Evolutionary conservation across 2,888 invertebrate species (phyloP).

Genomic region (Epinotia demarniana): DNA sequence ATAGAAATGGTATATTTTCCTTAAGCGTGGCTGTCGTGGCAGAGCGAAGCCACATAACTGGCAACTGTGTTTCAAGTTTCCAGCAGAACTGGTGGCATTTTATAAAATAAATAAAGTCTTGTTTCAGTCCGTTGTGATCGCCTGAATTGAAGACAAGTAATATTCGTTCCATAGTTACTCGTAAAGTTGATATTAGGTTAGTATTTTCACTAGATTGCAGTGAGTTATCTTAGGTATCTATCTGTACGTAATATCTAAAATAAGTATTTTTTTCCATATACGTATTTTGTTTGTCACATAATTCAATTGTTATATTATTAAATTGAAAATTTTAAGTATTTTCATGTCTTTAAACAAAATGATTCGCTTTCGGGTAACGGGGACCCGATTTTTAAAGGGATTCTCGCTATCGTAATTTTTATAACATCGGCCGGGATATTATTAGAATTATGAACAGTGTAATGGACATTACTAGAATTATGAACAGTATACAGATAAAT

Average conservation of each 20-base stretch:
- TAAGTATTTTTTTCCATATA: background rate
- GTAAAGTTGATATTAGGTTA: background rate
- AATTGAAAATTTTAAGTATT: background rate
- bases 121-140: constrained; percentile 12
- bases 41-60: constrained; percentile 10
- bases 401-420: too few relatives aligned
- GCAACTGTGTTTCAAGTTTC: background rate
- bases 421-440: too few relatives aligned
- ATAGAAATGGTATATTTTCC: background rate
- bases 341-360: too few relatives aligned
- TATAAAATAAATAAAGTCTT: background rate
- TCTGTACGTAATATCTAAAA: background rate
- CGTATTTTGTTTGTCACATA: background rate
- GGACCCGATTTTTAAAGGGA: too few relatives aligned
- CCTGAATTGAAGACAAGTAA: background rate
- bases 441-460: too few relatives aligned
- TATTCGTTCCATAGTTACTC: background rate
- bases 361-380: too few relatives aligned
- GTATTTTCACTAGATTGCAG: background rate
- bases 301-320: background rate
- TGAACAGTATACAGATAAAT: background rate
- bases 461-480: background rate
- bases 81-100: background rate
- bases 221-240: background rate
- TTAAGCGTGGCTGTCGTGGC: background rate